Base-by-base conservation (phyloP, 2,113 vertebrate species). In the Platycercus adscitus region DNA sequence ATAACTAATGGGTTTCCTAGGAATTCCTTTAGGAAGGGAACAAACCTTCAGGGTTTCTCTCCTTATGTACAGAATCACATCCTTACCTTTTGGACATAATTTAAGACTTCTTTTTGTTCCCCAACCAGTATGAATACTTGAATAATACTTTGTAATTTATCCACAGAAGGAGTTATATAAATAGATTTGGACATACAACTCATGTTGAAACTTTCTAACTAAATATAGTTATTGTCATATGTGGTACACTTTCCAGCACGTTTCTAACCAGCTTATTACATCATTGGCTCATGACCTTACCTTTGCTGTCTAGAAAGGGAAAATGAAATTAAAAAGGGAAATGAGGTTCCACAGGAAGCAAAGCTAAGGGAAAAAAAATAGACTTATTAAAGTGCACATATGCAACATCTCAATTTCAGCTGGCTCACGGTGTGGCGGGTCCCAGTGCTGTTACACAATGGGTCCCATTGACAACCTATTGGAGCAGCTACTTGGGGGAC, bases 281-380 rank as follows among this genome's bases (percentile, higher is more conserved):
- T 90, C 77, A 64, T 49, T 66, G 69, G 29, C 72, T 86, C 86
- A 60, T 75, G 72, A 86, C 58, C 50, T 93, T 86, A 49, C 49
- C 60, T 95, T 83, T 10, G 33, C 71, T 88, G 58, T 72, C 68
- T 83, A 81, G 79, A 75, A 97, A 88, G 33, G 80, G 68, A 75
- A 93, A 88, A 64, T 2, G 1, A 86, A 93, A 92, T 86, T 75
- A 78, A 86, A 94, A 86, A 82, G 58, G 37, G 50, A 91, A 81
- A 96, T 86, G 47, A 95, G 28, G 8, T 93, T 86, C 26, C 82
- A 60, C 60, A 86, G 80, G 82, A 93, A 70, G 68, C 5, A 2
- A 80, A 86, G 55, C 52, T 65, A 18, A 39, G 56, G 39, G 43
- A 17, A 43, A 17, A 68, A 13, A 71, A 70, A 9, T 3, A 73